Percentiles rank a stretch among this genome's conserved stretches.
phyloP scores from a whole-genome alignment of 2,888 invertebrate genomes.

The Arge pagana region DNA sequence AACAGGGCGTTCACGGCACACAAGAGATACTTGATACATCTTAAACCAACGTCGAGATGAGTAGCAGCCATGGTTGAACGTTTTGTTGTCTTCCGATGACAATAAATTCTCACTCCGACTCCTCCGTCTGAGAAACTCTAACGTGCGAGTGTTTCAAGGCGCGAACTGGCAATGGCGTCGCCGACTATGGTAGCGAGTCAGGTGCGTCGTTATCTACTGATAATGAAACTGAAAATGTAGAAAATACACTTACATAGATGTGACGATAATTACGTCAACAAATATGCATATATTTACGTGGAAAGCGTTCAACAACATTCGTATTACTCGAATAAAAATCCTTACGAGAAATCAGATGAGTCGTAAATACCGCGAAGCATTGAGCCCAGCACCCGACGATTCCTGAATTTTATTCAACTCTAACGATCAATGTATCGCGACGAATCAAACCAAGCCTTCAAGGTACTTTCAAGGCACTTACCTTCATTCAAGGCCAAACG shows the following conservation, averaged over 20 bases:
- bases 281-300: too few relatives aligned
- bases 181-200: conserved; percentile 1
- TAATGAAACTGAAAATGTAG: conserved; percentile 19
- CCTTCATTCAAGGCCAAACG: conserved; percentile 14
- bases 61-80: conserved; percentile 47
- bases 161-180: conserved; percentile 17
- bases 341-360: too few relatives aligned
- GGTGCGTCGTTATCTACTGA: conserved; percentile 25
- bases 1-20: conserved; percentile 71
- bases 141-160: conserved; percentile 6
- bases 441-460: too few relatives aligned
- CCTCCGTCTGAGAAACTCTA: background rate
- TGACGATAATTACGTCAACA: too few relatives aligned
- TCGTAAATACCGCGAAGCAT: too few relatives aligned
- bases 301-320: too few relatives aligned
- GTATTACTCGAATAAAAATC: too few relatives aligned
- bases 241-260: too few relatives aligned
- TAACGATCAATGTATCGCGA: too few relatives aligned
- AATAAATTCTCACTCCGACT: too few relatives aligned
- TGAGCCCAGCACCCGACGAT: too few relatives aligned
- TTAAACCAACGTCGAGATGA: conserved; percentile 64
- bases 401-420: too few relatives aligned
- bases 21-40: conserved; percentile 70
- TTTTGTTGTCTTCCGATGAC: conserved; percentile 12
- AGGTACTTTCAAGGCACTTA: conserved; percentile 16